Evolutionary conservation across 2,888 invertebrate genomes (phyloP), one percentile per base, ranked within the genome.

Genomic region (Heliconius sara): DNA sequence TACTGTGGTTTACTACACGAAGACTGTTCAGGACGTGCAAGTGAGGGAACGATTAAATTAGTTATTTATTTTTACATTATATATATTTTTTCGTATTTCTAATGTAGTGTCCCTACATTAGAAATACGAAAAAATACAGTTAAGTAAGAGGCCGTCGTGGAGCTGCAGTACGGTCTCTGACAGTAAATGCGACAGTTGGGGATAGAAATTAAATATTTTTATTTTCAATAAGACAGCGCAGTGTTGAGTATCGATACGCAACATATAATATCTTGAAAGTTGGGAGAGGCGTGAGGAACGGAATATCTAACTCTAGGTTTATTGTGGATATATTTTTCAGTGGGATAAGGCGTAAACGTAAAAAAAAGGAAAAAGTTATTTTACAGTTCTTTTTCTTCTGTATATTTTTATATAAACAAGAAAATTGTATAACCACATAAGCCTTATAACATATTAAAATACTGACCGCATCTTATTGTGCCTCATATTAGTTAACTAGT

Each of bases 1-100:
- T 88, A 86, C 77, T 89, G 89, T 73, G 83, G 78, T 1, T 79
- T 89, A 60, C 79, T 60, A 13, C 82, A 82, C 10, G 5, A 65
- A 0, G 89, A 88, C 70, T 89, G 89, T 57, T 27, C 13, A 0
- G 80, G 81, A 12, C 0, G 57, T 25, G 0, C 39, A 2, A 83
- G 88, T 88, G 83, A 83, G 78, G 79, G 9, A 52, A 30, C 27
- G 13, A 27, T 72, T 22, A 25, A 22, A 68, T 9, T 68, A 72
- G 0, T 34, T 25, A 60, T 66, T 27, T 65, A 22, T 57, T 6
- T 57, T 57, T 63, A 57, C 7, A 60, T 19, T 30, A 30, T 30
- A 30, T 60, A n/a, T 22, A 22, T 57, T n/a, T n/a, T 39, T 39
- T 39, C 34, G 34, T 34, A 34, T 34, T 34, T 34, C n/a, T n/a